Base-by-base conservation (phyloP, 2,888 invertebrate species). In the Euproctis similis region DNA sequence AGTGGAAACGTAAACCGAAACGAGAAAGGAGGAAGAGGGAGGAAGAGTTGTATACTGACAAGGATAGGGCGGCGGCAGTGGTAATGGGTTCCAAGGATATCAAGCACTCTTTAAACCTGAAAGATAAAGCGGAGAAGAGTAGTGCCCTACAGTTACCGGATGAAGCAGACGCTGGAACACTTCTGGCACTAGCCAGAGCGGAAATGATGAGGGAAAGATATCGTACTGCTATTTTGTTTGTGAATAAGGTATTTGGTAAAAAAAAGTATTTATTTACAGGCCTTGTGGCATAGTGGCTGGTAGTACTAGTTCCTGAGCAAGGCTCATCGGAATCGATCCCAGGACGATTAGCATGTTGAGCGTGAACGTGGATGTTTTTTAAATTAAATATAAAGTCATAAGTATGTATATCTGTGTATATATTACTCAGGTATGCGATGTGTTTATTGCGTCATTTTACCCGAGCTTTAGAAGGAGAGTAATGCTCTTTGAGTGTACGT, bases 11-110 rank as follows among this genome's bases (percentile, higher is more conserved):
- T 3, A 81, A 76, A 31, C 70, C 62, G 26, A 81, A 78, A 36
- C 69, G 80, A 1, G 81, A 82, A 28, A 63, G 70, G 33, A 55
- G 80, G 19, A 53, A 67, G 18, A 60, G 78, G 3, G 75, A 85
- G 38, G 94, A 94, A 47, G 95, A 95, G 58, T 73, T 93, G 11
- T 96, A 95, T 57, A 95, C 95, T 10, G 96, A 96, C 63, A 96
- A 96, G 59, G 95, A 95, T 63, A 85, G 96, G 4, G 96, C 95
- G 0, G 95, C 96, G 0, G 95, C 95, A 0, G 95, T 95, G 8
- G 92, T 94, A 55, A 88, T 93, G 87, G 94, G 93, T 0, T 91
- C 90, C n/a, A 90, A 89, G 39, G 95, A 96, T 60, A 95, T 96
- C 39, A 96, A 96, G 59, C 91, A 92, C 45, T 93, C 93, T 17